Conservation (phyloP, 2,888 invertebrate genomes). For the Elysia crispata region DNA sequence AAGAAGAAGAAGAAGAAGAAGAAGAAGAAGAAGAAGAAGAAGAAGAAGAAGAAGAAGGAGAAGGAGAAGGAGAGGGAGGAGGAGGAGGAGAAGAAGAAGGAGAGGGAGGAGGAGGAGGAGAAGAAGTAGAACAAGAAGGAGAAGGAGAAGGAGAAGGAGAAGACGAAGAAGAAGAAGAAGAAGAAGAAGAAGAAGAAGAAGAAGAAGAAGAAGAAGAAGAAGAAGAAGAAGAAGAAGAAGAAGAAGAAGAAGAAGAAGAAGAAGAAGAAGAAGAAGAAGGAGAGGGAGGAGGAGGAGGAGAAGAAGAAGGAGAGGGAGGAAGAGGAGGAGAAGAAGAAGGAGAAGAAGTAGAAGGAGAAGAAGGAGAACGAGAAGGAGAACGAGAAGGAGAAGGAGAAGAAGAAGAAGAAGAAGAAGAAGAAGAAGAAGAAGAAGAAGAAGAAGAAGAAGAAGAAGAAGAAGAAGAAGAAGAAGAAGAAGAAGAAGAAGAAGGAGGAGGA, state of each 20-base stretch:
- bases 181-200: not conserved
- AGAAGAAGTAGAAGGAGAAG: not conserved
- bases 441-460: not conserved
- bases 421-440: not conserved
- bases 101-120: not conserved
- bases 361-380: not conserved
- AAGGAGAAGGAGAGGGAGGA: not conserved
- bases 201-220: not conserved
- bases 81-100: not conserved
- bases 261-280: not conserved
- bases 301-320: not conserved
- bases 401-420: not conserved
- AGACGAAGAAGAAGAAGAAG: no score
- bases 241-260: not conserved
- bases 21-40: not conserved
- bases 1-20: not conserved
- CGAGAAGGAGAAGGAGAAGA: not conserved
- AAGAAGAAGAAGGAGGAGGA: not conserved
- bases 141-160: not conserved
- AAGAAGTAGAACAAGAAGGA: not conserved
- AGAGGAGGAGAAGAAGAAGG: not conserved
- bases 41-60: not conserved
- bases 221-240: not conserved
- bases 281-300: not conserved
- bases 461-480: constrained; percentile 9